Conservation (phyloP, 2,888 invertebrate genomes). For the Lasioglossum pauxillum region DNA sequence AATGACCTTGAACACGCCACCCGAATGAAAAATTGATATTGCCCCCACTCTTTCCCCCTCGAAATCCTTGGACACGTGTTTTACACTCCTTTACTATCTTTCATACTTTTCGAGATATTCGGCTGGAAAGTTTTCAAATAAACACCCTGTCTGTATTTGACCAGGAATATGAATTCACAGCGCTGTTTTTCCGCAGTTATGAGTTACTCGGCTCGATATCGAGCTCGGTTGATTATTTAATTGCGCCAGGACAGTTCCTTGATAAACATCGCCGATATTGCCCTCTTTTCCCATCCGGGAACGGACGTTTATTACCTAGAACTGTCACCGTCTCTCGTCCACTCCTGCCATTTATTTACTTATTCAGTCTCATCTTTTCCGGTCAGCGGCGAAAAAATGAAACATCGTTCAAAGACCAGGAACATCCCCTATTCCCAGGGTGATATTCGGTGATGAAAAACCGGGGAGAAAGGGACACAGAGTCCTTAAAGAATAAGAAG, state of each 20-base stretch:
- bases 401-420: not conserved
- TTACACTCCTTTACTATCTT: no score
- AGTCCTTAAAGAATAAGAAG: not conserved
- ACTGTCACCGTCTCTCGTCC: slow-evolving; percentile 27
- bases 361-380: slow-evolving; percentile 44
- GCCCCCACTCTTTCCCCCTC: no score
- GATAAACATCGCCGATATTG: slow-evolving; percentile 30
- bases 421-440: not conserved
- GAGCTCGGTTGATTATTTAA: slow-evolving; percentile 19
- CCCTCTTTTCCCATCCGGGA: not conserved
- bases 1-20: no score
- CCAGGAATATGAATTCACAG: not conserved
- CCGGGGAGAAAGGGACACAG: not conserved
- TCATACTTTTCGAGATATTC: no score
- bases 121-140: no score
- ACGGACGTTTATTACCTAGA: slow-evolving; percentile 49
- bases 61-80: no score
- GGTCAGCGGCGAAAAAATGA: slow-evolving; percentile 15
- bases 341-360: slow-evolving; percentile 51
- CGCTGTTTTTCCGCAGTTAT: not conserved
- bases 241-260: slow-evolving; percentile 23
- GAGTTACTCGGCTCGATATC: not conserved
- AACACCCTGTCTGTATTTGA: not conserved
- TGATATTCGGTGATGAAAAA: not conserved
- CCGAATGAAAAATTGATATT: no score